phyloP scores from a whole-genome alignment of 92 coral and sea anemone genomes.

The Phenganax subtilis region DNA sequence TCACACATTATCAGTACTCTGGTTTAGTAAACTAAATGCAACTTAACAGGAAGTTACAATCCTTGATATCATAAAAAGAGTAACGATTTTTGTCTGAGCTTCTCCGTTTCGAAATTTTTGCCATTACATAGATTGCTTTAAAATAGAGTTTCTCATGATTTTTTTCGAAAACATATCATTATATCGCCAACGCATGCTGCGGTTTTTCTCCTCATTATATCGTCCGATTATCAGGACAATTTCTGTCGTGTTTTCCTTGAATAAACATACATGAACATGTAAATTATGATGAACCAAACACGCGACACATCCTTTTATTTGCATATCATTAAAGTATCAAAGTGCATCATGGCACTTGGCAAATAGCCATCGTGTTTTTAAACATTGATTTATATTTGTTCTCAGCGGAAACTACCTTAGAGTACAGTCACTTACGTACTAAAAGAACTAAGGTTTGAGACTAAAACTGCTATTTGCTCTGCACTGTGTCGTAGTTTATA shows the following conservation, averaged over 20 bases:
- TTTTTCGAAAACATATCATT: no score
- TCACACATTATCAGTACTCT: no score
- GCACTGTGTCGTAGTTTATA: not conserved
- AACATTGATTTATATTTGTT: constrained; percentile 3
- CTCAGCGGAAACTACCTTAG: not conserved
- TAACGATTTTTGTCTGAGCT: no score
- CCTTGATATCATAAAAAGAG: no score
- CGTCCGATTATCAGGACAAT: not conserved
- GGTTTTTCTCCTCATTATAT: not conserved
- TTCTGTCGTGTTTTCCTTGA: not conserved
- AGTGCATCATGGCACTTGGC: not conserved
- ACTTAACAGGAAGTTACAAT: no score
- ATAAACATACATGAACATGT: constrained; percentile 18
- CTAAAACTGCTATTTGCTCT: not conserved
- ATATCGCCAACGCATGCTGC: not conserved
- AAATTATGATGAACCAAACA: constrained; percentile 18
- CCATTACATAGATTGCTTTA: no score
- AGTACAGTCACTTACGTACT: no score
- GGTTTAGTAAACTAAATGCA: no score
- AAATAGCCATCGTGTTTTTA: not conserved
- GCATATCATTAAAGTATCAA: constrained; percentile 13
- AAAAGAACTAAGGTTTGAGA: no score
- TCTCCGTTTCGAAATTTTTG: no score
- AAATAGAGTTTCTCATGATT: no score
- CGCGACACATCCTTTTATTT: not conserved